Base-by-base conservation (phyloP, 2,797 vertebrate genomes). In the Enteromius trimaculatus region DNA sequence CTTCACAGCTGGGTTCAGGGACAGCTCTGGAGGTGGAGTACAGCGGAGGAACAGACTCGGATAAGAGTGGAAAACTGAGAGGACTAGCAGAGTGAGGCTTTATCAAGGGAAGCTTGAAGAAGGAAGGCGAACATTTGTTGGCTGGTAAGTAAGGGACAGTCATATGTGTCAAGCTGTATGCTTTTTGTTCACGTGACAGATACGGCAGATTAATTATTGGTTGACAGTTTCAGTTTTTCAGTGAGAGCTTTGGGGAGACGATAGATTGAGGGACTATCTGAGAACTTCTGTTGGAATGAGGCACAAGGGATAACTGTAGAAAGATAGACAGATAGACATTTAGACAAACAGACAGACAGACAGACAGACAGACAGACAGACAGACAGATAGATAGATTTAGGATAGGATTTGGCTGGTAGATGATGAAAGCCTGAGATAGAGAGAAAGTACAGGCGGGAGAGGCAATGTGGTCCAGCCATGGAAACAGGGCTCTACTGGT, bases 401-500 rank as follows among this genome's bases (percentile, higher is more conserved):
- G 1, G 39, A 31, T 51, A 44, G 65, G 34, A 80, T 64, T 80
- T 74, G 39, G 66, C 62, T 47, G 81, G 71, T 19, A 29, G 74
- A 37, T 83, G 47, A 83, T 83, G 77, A 83, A 83, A 85, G 74
- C 69, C 37, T 60, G 64, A 79, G 80, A 79, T 55, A 71, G 7
- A 66, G 23, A 74, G 78, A 79, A 87, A 90, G 85, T 90, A 88
- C 89, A 51, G 3, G 76, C 51, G 58, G 4, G 53, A 66, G 53
- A 85, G 49, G 79, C 68, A 90, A 89, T 92, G 93, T 68, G 88
- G 93, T 92, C 92, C 89, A 88, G 88, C 89, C 90, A 74, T 89
- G 92, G 90, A 93, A 86, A 92, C 91, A 90, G 90, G 66, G 88
- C 93, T 92, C 87, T 86, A 87, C 87, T 89, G 88, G 91, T 81